Evolutionary conservation across 2,113 vertebrate species (phyloP).

Genomic region (Rousettus leschenaultii): DNA sequence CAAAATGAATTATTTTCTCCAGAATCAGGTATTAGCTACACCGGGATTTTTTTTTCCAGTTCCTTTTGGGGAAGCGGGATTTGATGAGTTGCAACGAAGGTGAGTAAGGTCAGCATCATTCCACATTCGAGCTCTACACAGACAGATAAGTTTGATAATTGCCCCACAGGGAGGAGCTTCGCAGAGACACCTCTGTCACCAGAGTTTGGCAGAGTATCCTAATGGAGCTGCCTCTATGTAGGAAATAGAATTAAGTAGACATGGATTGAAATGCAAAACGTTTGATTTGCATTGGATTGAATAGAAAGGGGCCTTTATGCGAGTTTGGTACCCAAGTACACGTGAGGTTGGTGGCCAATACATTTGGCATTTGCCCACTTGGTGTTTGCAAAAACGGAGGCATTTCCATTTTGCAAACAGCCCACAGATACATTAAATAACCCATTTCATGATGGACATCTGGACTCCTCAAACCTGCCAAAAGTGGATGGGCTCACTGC

Average conservation of each 20-base stretch:
- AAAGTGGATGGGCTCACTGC: conserved; percentile 63
- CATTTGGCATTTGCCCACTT: conserved; percentile 71
- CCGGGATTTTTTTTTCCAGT: background rate
- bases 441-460: conserved; percentile 82
- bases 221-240: conserved; percentile 21
- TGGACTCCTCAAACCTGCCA: conserved; percentile 81
- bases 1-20: background rate
- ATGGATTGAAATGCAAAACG: conserved; percentile 54
- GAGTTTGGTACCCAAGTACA: background rate
- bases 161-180: background rate
- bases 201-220: conserved; percentile 21
- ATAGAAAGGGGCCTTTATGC: conserved; percentile 26
- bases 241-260: conserved; percentile 40
- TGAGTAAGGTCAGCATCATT: background rate
- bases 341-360: conserved; percentile 15
- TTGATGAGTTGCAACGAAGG: background rate
- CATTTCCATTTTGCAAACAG: conserved; percentile 80
- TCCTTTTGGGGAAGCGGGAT: background rate
- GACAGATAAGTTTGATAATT: background rate
- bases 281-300: conserved; percentile 49
- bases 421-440: conserved; percentile 82
- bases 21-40: background rate
- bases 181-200: background rate
- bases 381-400: conserved; percentile 76
- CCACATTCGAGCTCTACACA: background rate